Conservation (phyloP, 1,140 invertebrate species). For the Diploscapter pachys region DNA sequence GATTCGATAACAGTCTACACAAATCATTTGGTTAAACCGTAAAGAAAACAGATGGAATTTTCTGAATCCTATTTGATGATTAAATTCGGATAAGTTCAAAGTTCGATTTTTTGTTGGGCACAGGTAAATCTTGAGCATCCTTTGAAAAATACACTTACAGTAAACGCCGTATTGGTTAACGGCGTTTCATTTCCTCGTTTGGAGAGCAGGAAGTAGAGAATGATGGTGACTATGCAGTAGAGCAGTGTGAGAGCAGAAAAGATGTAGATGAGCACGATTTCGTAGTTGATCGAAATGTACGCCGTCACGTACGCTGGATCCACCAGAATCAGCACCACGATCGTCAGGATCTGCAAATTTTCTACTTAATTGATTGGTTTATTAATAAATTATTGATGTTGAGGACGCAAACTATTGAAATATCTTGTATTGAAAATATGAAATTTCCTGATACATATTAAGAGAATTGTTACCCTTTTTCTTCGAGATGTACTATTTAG, state of each 20-base stretch:
- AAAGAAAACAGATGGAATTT: background rate
- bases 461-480: background rate
- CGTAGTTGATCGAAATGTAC: slow-evolving; percentile 42
- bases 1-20: too few relatives aligned
- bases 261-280: slow-evolving; percentile 42
- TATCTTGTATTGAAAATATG: background rate
- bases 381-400: background rate
- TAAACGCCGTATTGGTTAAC: slow-evolving; percentile 34
- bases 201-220: slow-evolving; percentile 36
- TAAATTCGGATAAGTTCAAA: too few relatives aligned
- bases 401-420: background rate
- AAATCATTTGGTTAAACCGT: too few relatives aligned
- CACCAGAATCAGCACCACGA: slow-evolving; percentile 39
- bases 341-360: slow-evolving; percentile 36
- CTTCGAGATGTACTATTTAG: background rate
- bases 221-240: slow-evolving; percentile 37
- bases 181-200: slow-evolving; percentile 25
- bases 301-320: slow-evolving; percentile 41
- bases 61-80: too few relatives aligned
- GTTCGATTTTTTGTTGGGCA: too few relatives aligned
- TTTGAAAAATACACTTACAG: slow-evolving; percentile 19
- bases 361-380: background rate
- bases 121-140: too few relatives aligned
- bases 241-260: slow-evolving; percentile 39
- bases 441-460: background rate